These are phyloP conservation scores for Thaumatotibia leucotreta DNA, from an alignment of 1,140 invertebrate genomes.

Conservation along the genomic window DNA sequence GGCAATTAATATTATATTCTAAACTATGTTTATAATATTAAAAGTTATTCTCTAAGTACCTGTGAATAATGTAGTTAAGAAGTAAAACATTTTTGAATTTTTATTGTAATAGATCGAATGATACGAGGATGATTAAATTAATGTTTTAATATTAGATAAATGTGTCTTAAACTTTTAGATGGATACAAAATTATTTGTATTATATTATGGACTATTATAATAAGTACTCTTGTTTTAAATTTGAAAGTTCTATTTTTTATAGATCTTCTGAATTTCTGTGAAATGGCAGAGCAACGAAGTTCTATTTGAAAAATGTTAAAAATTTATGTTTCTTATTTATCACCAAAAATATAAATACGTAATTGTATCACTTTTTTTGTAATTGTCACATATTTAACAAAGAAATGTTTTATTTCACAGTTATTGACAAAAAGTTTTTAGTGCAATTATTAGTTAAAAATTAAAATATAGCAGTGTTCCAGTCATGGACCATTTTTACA, in stretches of 20 bases:
- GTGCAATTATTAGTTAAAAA: too few relatives aligned
- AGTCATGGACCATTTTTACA: too few relatives aligned
- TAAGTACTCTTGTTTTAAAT: background rate
- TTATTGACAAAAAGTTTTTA: too few relatives aligned
- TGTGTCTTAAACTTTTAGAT: constrained; percentile 9
- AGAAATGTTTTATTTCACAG: too few relatives aligned
- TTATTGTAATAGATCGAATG: constrained; percentile 1
- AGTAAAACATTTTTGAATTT: background rate
- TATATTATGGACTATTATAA: background rate
- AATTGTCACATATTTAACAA: too few relatives aligned
- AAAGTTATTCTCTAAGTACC: background rate
- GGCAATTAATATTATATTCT: background rate
- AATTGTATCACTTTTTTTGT: too few relatives aligned
- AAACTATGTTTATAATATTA: background rate
- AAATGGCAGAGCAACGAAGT: background rate
- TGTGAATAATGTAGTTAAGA: background rate
- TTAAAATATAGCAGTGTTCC: too few relatives aligned
- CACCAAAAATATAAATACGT: background rate
- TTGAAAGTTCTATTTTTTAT: background rate
- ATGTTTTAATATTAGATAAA: constrained; percentile 3
- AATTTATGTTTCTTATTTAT: background rate
- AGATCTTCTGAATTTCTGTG: background rate
- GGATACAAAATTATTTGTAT: background rate
- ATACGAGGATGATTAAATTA: background rate
- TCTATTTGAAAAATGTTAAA: background rate